These are phyloP conservation scores for Drosophila kambysellisi DNA, from an alignment of 2,888 invertebrate species.

Conservation along the genomic window DNA sequence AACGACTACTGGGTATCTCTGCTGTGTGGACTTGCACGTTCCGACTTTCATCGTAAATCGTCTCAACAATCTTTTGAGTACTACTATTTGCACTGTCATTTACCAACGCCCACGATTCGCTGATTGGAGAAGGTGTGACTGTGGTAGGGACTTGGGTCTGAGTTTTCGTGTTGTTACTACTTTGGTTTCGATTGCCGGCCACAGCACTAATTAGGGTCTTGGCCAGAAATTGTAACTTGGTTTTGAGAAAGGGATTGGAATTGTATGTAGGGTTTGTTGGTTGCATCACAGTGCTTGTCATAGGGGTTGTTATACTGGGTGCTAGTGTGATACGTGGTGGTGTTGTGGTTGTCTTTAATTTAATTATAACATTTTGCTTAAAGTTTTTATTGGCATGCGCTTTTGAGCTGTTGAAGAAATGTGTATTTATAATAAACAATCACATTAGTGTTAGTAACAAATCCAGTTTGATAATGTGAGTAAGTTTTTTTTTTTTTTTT, in stretches of 20 bases:
- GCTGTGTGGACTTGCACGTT: conserved; percentile 73
- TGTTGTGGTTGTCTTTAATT: conserved; percentile 64
- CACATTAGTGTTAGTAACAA: conserved; percentile 78
- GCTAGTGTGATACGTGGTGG: conserved; percentile 52
- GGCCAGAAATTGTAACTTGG: conserved; percentile 60
- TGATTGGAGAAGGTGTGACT: conserved; percentile 17
- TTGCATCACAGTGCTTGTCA: conserved; percentile 34
- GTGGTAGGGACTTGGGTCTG: conserved; percentile 21
- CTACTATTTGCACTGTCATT: conserved; percentile 51
- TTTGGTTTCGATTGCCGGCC: conserved; percentile 39
- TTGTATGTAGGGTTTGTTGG: conserved; percentile 40
- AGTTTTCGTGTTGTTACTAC: conserved; percentile 26
- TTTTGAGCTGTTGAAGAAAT: conserved; percentile 83
- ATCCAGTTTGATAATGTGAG: conserved; percentile 25
- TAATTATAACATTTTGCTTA: conserved; percentile 71
- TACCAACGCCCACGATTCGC: conserved; percentile 39
- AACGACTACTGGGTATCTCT: conserved; percentile 55
- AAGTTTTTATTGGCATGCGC: conserved; percentile 80
- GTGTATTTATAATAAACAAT: conserved; percentile 75
- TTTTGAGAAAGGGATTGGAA: conserved; percentile 72
- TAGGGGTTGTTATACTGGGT: conserved; percentile 52
- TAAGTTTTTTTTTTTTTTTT: conserved; percentile 21
- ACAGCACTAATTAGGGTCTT: conserved; percentile 63
- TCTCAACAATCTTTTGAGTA: conserved; percentile 60
- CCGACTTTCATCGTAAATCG: conserved; percentile 79